Evolutionary conservation across 1,140 invertebrate genomes (phyloP), one percentile per base, ranked within the genome.

Genomic region (Drosophila auraria): DNA sequence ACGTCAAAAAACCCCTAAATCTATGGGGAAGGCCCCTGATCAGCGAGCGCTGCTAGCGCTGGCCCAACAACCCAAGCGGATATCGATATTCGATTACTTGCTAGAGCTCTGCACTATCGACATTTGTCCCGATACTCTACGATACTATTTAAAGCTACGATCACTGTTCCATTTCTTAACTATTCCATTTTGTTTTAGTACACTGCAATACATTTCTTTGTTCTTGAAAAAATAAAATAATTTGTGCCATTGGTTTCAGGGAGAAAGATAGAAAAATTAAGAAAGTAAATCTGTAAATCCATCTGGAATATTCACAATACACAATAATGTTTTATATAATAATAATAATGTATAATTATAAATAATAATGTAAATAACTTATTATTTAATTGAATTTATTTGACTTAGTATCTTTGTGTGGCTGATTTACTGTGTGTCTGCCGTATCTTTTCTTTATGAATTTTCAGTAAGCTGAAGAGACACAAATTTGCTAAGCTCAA

Each of bases 51-150:
- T 20, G 20, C 20, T 25, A 25, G 25, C 25, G 25, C 25, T 25
- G 25, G 25, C 25, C 5, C 1, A 5, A 17, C 2, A 6, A 2
- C 3, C 0, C 9, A 12, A 1, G 11, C 23, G 5, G 2, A 0
- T 50, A 66, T 49, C 57, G 57, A 63, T 71, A 40, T 23, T 54
- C 12, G 14, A 14, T 42, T 25, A 5, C 42, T 33, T 6, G 5
- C 0, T 38, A 5, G 15, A 12, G 14, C 0, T 12, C n/a, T 7
- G 17, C 4, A n/a, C 6, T 23, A 38, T 56, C 53, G 17, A 36
- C 7, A 51, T 53, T 30, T 53, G 5, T 5, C 14, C 11, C 17
- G 53, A 56, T 15, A 15, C 17, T 20, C 20, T 23, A 9, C 0
- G 53, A 56, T 38, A 9, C 7, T 15, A 23, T 38, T 23, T 0